A percentile compares a stretch with the other conserved stretches of the same genome.
These are phyloP conservation scores for Cephalopholis sonnerati DNA, from an alignment of 2,113 vertebrate species.

Conservation along the genomic window DNA sequence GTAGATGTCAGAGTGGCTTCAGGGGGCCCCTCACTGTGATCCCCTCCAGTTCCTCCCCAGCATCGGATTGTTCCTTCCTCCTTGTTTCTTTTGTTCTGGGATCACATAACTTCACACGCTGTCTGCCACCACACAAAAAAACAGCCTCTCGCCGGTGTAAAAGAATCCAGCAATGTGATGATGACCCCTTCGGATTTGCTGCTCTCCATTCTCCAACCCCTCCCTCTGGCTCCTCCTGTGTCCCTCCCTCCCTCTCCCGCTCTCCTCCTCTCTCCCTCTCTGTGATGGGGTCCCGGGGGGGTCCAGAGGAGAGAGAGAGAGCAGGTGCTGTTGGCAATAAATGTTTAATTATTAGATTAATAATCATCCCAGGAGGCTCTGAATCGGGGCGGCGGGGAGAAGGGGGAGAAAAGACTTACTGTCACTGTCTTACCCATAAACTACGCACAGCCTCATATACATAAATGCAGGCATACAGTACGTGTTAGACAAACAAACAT, in stretches of 20 bases:
- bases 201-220: slow-evolving; percentile 81
- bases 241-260: slow-evolving; percentile 61
- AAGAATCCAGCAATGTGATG: slow-evolving; percentile 87
- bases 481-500: slow-evolving; percentile 50
- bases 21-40: slow-evolving; percentile 55
- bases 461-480: slow-evolving; percentile 37
- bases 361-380: slow-evolving; percentile 86
- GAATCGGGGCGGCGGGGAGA: slow-evolving; percentile 30
- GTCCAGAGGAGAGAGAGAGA: slow-evolving; percentile 77
- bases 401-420: slow-evolving; percentile 68
- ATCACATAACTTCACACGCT: slow-evolving; percentile 88
- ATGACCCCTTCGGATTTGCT: slow-evolving; percentile 82
- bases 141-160: slow-evolving; percentile 79
- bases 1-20: slow-evolving; percentile 36
- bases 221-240: slow-evolving; percentile 80
- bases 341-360: slow-evolving; percentile 95
- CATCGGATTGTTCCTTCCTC: slow-evolving; percentile 73
- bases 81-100: slow-evolving; percentile 82
- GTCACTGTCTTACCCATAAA: slow-evolving; percentile 66
- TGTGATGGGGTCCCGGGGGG: slow-evolving; percentile 70
- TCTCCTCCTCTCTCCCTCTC: slow-evolving; percentile 46
- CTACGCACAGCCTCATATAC: slow-evolving; percentile 32
- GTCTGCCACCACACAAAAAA: slow-evolving; percentile 64
- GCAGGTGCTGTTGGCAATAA: slow-evolving; percentile 93
- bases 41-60: slow-evolving; percentile 60